Evolutionary conservation across 2,888 invertebrate species (phyloP), one percentile per base, ranked within the genome.

Genomic region (Aphodius granarius): DNA sequence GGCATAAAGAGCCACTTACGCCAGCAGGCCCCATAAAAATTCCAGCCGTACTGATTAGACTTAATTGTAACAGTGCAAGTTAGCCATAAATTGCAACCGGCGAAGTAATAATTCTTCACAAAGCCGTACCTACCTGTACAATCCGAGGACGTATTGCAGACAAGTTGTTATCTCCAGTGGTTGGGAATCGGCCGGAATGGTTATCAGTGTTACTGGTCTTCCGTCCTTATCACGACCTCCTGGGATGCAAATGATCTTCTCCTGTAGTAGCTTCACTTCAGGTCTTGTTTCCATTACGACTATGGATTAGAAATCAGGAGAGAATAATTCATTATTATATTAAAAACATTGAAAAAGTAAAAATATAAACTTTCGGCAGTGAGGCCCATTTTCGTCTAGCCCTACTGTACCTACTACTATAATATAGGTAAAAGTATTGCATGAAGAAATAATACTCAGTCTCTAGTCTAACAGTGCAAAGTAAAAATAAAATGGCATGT

Each of bases 161-260:
- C 85, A 80, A 74, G 82, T 78, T 85, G 84, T 77, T 83, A 86
- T 82, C 86, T 89, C 82, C 86, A 86, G 76, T 75, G 89, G 88
- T 81, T 89, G 88, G 76, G 90, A 88, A 82, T 92, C 92, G 75
- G 88, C 85, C 76, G 92, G 90, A 78, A 92, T 89, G 81, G 89
- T 89, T 78, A 92, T 89, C 79, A 92, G 86, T 80, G 93, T 87
- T 81, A 93, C 86, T 73, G 93, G 91, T 78, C 90, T 89, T 73
- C 91, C 91, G 79, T 91, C 90, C 77, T 90, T 89, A 87, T 93
- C 93, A 78, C 90, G 88, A 79, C 92, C 91, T 79, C 93, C 93
- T 76, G 93, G 91, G 79, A 93, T 86, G 84, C 89, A 89, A 75
- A 90, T 91, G 80, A 90, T 86, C 82, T 90, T 89, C 79, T 89